Evolutionary conservation across 1,140 invertebrate species (phyloP).

Genomic region (Drosophila kepulauana): DNA sequence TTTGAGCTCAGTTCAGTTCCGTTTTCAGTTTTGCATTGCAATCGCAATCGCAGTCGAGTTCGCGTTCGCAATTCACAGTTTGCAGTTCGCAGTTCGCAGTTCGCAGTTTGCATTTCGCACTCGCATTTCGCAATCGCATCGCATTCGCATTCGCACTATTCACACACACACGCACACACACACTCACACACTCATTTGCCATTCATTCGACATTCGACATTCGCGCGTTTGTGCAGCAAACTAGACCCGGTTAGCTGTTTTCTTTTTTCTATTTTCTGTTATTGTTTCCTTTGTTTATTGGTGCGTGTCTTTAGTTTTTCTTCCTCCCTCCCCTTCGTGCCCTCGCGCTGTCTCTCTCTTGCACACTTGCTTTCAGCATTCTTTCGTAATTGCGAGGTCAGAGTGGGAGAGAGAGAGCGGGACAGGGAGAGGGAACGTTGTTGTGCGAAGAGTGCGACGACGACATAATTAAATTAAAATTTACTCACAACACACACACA

Average conservation of each 20-base stretch:
- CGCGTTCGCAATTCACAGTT: neutral
- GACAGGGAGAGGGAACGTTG: neutral
- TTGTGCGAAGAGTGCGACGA: slow-evolving; percentile 24
- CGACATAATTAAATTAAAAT: slow-evolving; percentile 82
- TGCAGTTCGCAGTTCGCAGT: too few species aligned
- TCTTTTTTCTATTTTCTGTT: slow-evolving; percentile 50
- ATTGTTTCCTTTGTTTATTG: slow-evolving; percentile 77
- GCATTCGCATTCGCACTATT: slow-evolving; percentile 2
- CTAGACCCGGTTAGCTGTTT: slow-evolving; percentile 20
- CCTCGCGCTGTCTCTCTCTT: neutral
- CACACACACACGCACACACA: neutral
- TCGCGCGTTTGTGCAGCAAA: slow-evolving; percentile 24
- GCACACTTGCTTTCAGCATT: slow-evolving; percentile 61
- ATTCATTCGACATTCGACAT: slow-evolving; percentile 47
- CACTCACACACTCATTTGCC: neutral
- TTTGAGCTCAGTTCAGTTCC: slow-evolving; percentile 6
- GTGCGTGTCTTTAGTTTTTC: slow-evolving; percentile 68
- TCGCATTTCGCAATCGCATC: neutral
- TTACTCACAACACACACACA: slow-evolving; percentile 53
- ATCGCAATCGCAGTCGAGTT: slow-evolving; percentile 1
- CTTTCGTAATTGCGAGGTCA: slow-evolving; percentile 62
- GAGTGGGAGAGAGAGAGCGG: neutral
- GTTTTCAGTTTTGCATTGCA: slow-evolving; percentile 9
- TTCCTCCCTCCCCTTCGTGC: neutral
- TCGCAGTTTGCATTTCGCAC: neutral